These are phyloP conservation scores for Xanthia togata DNA, from an alignment of 2,888 invertebrate genomes.

Conservation along the genomic window DNA sequence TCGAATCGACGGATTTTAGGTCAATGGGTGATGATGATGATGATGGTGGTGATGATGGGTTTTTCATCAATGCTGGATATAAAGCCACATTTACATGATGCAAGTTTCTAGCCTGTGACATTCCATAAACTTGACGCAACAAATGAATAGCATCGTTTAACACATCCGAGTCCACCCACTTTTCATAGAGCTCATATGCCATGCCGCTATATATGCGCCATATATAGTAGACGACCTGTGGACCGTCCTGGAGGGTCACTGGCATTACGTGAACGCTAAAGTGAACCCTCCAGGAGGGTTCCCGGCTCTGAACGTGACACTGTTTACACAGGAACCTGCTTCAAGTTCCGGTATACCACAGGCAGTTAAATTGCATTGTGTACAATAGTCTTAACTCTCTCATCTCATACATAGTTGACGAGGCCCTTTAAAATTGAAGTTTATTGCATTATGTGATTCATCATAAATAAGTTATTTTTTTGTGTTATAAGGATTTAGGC, in stretches of 20 bases:
- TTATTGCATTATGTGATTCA: background rate
- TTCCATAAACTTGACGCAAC: background rate
- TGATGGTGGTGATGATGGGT: no score
- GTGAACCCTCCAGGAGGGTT: no score
- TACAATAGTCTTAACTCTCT: background rate
- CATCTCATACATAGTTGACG: background rate
- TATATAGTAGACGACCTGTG: no score
- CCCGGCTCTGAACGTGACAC: background rate
- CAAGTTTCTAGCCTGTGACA: background rate
- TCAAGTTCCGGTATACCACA: background rate
- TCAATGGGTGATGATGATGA: no score
- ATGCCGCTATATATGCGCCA: no score
- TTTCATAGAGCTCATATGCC: no score
- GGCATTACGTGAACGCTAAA: no score
- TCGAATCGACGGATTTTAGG: slow-evolving; percentile 6
- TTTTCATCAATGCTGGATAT: background rate
- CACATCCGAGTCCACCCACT: no score
- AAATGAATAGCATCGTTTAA: background rate
- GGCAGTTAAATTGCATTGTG: background rate
- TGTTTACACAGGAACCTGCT: background rate
- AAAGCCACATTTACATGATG: background rate
- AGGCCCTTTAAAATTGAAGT: background rate
- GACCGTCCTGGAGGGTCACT: no score
- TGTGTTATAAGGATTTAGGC: no score
- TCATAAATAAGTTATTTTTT: background rate